A percentile compares a stretch with the other conserved stretches of the same genome.
Evolutionary conservation across 2,113 vertebrate genomes (phyloP).

Genomic region (Leucopsar rothschildi): DNA sequence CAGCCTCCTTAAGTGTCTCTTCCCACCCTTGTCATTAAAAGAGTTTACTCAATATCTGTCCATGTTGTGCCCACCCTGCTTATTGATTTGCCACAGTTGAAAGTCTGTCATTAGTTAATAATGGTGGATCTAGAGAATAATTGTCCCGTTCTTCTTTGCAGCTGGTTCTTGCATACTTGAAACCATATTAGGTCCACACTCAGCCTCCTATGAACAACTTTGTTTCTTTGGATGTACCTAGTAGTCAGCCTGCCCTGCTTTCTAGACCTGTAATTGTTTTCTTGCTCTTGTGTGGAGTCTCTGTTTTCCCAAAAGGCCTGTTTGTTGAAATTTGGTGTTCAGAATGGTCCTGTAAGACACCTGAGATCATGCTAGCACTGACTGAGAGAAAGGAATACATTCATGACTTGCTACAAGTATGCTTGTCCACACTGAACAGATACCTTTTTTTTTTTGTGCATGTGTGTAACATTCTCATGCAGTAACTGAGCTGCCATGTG

Average conservation of each 20-base stretch:
- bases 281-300: not conserved
- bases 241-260: not conserved
- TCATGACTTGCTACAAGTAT: not conserved
- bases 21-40: not conserved
- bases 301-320: not conserved
- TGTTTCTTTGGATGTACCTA: not conserved
- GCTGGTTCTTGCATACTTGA: not conserved
- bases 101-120: not conserved
- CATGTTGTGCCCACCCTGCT: not conserved
- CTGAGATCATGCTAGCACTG: not conserved
- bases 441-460: not conserved
- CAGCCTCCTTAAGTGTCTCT: not conserved
- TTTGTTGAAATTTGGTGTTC: not conserved
- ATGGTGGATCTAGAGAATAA: not conserved
- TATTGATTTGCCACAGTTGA: not conserved
- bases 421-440: not conserved
- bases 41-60: not conserved
- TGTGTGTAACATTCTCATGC: not conserved
- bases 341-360: not conserved
- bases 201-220: not conserved
- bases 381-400: not conserved
- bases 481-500: not conserved
- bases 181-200: not conserved
- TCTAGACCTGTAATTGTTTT: not conserved
- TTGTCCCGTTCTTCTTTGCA: not conserved